These are phyloP conservation scores for Parotocinclus haroldoi DNA, from an alignment of 2,797 vertebrate species.

Conservation along the genomic window DNA sequence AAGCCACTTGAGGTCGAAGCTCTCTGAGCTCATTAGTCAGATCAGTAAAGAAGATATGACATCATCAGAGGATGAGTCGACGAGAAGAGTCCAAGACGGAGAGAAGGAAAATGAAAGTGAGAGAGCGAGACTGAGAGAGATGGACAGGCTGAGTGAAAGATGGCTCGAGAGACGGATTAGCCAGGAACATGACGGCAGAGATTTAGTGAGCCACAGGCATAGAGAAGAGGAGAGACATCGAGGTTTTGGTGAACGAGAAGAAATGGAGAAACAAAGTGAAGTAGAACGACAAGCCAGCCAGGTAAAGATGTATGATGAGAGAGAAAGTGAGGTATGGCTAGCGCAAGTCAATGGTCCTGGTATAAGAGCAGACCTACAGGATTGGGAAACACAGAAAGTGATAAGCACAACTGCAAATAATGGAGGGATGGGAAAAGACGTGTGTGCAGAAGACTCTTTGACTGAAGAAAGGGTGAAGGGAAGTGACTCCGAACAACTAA, in stretches of 20 bases:
- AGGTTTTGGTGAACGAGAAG: not conserved
- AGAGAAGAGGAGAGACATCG: not conserved
- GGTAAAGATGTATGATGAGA: too few relatives aligned
- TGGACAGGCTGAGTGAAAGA: constrained; percentile 44
- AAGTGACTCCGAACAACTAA: constrained; percentile 48
- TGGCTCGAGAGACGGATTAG: constrained; percentile 31
- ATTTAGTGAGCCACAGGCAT: constrained; percentile 9
- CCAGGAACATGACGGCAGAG: constrained; percentile 34
- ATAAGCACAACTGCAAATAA: constrained; percentile 11
- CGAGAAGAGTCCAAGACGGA: constrained; percentile 47
- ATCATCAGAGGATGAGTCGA: constrained; percentile 80
- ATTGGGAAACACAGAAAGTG: constrained; percentile 18
- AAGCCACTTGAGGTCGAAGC: constrained; percentile 71
- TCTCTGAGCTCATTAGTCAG: constrained; percentile 73
- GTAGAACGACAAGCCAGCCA: not conserved
- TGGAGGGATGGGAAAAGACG: constrained; percentile 10
- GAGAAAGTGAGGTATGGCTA: constrained; percentile 16
- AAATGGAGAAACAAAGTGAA: constrained; percentile 2
- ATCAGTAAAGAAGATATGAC: constrained; percentile 77
- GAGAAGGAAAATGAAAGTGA: not conserved
- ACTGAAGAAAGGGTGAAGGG: constrained; percentile 21
- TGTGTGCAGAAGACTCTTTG: constrained; percentile 43
- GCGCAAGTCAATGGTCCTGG: constrained; percentile 53
- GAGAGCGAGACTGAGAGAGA: constrained; percentile 40
- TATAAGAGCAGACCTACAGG: constrained; percentile 39